Percentiles rank a stretch among this genome's conserved stretches.
phyloP scores from a whole-genome alignment of 2,797 vertebrate species.

The Odontamblyopus lacepedii region DNA sequence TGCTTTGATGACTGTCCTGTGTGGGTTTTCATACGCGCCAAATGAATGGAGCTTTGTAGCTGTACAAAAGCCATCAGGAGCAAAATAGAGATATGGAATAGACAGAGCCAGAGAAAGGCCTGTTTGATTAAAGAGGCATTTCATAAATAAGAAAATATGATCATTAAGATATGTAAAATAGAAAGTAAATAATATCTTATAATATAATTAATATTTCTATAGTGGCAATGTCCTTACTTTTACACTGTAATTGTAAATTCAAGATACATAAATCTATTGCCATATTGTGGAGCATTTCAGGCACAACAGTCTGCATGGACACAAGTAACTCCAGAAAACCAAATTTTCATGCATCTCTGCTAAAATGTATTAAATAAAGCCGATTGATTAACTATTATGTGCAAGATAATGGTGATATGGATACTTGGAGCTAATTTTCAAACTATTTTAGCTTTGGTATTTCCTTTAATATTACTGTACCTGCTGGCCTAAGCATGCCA shows the following conservation, averaged over 20 bases:
- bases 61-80: conserved; percentile 51
- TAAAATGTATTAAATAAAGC: too few species aligned
- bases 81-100: conserved; percentile 18
- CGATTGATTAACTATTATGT: too few species aligned
- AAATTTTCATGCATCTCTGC: too few species aligned
- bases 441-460: neutral
- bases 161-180: conserved; percentile 26
- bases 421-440: neutral
- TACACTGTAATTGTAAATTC: too few species aligned
- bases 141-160: conserved; percentile 23
- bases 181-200: conserved; percentile 4
- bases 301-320: too few species aligned
- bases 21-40: conserved; percentile 44
- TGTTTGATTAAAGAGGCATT: conserved; percentile 30
- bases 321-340: too few species aligned
- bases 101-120: conserved; percentile 28
- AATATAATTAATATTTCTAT: neutral
- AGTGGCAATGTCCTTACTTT: neutral
- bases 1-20: conserved; percentile 57
- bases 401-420: too few species aligned
- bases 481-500: neutral
- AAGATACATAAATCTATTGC: too few species aligned
- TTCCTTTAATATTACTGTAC: neutral
- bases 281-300: too few species aligned
- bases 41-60: conserved; percentile 46